phyloP scores from a whole-genome alignment of 2,888 invertebrate genomes.

The Mesoligia furuncula region DNA sequence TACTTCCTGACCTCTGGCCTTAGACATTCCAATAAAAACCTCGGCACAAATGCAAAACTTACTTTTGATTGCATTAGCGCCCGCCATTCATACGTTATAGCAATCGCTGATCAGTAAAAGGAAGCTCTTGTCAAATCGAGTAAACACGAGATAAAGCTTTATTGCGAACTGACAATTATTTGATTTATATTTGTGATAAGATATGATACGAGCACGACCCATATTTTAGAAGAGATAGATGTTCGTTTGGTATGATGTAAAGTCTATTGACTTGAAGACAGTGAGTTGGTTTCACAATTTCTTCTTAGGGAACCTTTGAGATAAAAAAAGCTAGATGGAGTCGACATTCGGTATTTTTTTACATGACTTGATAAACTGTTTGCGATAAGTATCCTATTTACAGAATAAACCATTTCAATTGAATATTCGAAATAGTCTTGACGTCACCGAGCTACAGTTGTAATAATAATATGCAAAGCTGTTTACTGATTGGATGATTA shows the following conservation, averaged over 20 bases:
- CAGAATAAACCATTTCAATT: background rate
- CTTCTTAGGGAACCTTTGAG: background rate
- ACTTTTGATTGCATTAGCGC: conserved; percentile 49
- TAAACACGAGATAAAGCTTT: conserved; percentile 60
- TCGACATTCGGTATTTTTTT: background rate
- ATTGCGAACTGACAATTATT: conserved; percentile 48
- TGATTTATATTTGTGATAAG: conserved; percentile 57
- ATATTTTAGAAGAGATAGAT: conserved; percentile 36
- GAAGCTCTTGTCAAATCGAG: conserved; percentile 57
- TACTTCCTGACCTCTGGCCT: conserved; percentile 27
- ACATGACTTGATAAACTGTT: background rate
- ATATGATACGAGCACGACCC: conserved; percentile 39
- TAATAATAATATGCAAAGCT: background rate
- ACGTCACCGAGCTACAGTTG: conserved; percentile 21
- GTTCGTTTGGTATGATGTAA: conserved; percentile 12
- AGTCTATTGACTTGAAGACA: conserved; percentile 33
- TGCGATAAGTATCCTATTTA: background rate
- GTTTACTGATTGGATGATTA: conserved; percentile 1
- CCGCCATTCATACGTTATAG: conserved; percentile 39
- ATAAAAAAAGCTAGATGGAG: too few species aligned
- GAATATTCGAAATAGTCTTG: conserved; percentile 19
- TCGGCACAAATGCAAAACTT: conserved; percentile 40
- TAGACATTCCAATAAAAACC: conserved; percentile 27
- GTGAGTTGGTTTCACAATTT: background rate
- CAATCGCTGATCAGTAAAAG: conserved; percentile 55